These are phyloP conservation scores for Laticauda laticaudata DNA, from an alignment of 2,113 vertebrate genomes.

Conservation along the genomic window DNA sequence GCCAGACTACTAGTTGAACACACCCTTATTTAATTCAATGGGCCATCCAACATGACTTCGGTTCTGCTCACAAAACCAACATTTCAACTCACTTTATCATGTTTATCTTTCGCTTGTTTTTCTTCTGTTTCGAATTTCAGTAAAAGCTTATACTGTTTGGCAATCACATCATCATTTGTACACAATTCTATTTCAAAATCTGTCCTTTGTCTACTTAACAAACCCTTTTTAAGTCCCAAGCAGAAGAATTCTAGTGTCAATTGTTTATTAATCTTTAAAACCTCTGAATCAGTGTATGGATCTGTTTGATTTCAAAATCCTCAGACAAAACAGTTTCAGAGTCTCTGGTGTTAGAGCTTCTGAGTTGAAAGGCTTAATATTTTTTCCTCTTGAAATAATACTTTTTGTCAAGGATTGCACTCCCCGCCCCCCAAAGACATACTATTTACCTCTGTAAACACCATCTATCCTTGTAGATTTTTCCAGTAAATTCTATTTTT, in stretches of 20 bases:
- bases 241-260: too few species aligned
- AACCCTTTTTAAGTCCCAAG: neutral
- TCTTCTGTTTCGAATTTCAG: neutral
- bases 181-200: neutral
- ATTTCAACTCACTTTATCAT: neutral
- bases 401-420: neutral
- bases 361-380: neutral
- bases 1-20: too few species aligned
- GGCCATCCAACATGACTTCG: too few species aligned
- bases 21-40: too few species aligned
- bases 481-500: constrained; percentile 20
- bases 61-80: neutral
- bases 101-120: neutral
- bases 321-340: neutral
- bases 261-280: too few species aligned
- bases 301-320: neutral
- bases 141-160: neutral
- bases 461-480: constrained; percentile 25
- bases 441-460: neutral
- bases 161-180: neutral
- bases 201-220: neutral
- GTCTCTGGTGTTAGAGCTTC: neutral
- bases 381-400: neutral
- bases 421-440: neutral
- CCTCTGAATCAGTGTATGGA: too few species aligned